A percentile compares a stretch with the other conserved stretches of the same genome.
Evolutionary conservation across 2,113 vertebrate genomes (phyloP).

Genomic region (Pipra filicauda): DNA sequence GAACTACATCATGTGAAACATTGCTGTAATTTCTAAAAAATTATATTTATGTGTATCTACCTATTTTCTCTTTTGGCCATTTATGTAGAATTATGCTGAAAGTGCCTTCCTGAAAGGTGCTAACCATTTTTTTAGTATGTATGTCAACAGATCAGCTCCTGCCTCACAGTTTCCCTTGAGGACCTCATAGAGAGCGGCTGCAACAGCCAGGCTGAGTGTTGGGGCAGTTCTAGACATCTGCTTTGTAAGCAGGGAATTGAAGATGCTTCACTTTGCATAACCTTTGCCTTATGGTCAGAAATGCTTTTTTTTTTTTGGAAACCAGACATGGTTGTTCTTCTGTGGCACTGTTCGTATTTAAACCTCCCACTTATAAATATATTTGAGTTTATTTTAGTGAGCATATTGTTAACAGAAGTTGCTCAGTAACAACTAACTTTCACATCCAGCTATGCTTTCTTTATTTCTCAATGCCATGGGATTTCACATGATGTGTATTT

Average conservation of each 20-base stretch:
- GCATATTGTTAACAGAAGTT: neutral
- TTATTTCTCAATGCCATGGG: neutral
- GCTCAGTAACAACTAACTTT: neutral
- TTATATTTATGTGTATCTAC: neutral
- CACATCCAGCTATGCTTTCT: neutral
- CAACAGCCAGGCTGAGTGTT: neutral
- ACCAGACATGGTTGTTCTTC: neutral
- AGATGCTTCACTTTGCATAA: neutral
- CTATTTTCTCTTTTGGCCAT: neutral
- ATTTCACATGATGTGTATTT: neutral
- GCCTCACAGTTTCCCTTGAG: neutral
- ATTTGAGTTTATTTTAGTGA: neutral
- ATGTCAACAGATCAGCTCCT: neutral
- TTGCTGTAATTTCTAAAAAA: neutral
- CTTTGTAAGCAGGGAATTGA: neutral
- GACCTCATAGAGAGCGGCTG: neutral
- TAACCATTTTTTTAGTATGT: neutral
- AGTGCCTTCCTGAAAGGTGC: neutral
- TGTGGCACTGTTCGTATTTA: neutral
- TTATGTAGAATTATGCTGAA: neutral
- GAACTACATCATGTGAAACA: neutral
- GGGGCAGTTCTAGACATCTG: neutral
- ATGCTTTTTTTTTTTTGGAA: neutral
- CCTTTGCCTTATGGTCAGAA: neutral
- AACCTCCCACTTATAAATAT: neutral